phyloP scores from a whole-genome alignment of 2,113 vertebrate genomes.

The Crotophaga sulcirostris region DNA sequence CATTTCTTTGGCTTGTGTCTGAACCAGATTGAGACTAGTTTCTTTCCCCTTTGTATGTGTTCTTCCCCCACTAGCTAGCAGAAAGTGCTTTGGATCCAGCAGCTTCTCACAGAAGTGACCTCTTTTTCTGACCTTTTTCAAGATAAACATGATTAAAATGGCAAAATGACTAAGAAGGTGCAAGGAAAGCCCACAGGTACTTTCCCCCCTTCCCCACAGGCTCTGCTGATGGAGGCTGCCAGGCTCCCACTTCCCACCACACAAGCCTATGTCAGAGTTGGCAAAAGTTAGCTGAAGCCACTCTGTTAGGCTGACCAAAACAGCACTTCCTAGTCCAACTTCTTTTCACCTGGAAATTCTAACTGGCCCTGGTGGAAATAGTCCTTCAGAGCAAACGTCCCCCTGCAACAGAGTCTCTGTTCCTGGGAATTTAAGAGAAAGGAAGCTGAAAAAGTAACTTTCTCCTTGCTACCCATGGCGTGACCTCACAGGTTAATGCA shows the following conservation, averaged over 20 bases:
- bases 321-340: accelerated
- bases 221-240: neutral
- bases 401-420: accelerated
- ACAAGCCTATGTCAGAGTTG: neutral
- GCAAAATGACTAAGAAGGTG: neutral
- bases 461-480: neutral
- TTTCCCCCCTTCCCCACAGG: accelerated
- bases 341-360: neutral
- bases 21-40: neutral
- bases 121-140: neutral
- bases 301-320: accelerated
- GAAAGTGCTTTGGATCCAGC: neutral
- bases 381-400: neutral
- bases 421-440: neutral
- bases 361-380: neutral
- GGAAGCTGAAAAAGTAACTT: neutral
- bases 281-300: neutral
- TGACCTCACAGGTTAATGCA: neutral
- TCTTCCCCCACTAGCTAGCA: neutral
- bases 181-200: neutral
- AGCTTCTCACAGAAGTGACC: neutral
- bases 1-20: neutral
- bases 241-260: accelerated
- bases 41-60: neutral
- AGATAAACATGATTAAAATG: neutral